Conservation (phyloP, 2,113 vertebrate species). For the Corythoichthys haematopterus region DNA sequence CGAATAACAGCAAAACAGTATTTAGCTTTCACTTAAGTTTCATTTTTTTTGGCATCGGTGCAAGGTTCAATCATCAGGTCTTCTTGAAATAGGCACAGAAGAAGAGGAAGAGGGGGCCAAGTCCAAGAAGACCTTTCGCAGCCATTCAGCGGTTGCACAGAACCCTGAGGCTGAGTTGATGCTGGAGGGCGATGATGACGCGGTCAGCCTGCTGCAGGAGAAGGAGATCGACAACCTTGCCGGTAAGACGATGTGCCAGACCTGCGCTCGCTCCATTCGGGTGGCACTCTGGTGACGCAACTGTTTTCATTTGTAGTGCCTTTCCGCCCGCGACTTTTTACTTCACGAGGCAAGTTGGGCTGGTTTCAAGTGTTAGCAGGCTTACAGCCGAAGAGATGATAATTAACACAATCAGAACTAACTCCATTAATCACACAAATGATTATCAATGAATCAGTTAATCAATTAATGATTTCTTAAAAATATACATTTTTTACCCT, state of each 20-base stretch:
- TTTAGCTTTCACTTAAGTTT: too few species aligned
- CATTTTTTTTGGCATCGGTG: background rate
- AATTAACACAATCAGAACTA: background rate
- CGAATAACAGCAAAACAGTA: too few species aligned
- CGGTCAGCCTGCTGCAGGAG: conserved; percentile 93
- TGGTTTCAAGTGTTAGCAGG: conserved; percentile 54
- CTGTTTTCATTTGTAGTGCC: conserved; percentile 77
- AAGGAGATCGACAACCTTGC: conserved; percentile 98
- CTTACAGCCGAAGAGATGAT: conserved; percentile 42
- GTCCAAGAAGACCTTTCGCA: conserved; percentile 91
- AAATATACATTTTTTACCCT: too few species aligned
- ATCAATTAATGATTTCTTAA: too few species aligned
- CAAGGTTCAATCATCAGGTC: background rate
- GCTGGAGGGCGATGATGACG: conserved; percentile 96
- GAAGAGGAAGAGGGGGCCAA: conserved; percentile 82
- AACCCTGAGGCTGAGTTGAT: conserved; percentile 94
- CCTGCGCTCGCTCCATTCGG: background rate
- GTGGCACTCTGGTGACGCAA: conserved; percentile 8
- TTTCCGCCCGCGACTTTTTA: conserved; percentile 86
- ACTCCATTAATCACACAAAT: background rate
- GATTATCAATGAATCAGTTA: background rate
- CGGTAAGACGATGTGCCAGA: conserved; percentile 69
- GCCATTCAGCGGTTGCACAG: conserved; percentile 88
- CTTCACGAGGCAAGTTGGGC: conserved; percentile 86
- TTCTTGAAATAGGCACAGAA: conserved; percentile 76